Evolutionary conservation across 2,113 vertebrate species (phyloP), one percentile per base, ranked within the genome.

Genomic region (Geothlypis trichas): DNA sequence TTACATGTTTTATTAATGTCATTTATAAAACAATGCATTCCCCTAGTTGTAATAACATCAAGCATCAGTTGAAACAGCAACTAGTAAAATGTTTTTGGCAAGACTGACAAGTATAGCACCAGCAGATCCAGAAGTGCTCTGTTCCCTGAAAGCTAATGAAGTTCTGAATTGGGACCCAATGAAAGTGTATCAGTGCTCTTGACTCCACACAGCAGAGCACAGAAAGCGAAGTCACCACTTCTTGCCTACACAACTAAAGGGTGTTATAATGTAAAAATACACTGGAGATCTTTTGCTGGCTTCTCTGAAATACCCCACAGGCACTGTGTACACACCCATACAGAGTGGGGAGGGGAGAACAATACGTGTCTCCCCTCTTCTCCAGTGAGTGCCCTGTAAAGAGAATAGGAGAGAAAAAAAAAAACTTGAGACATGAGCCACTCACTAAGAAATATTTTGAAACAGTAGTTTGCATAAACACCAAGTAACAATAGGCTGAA

Each of bases 31-130:
- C 82, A 96, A 62, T 24, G 22, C 14, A 2, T 59, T 95, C 93
- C 90, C 95, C 47, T 61, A 91, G 44, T 74, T 72, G 47, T 49
- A 95, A n/a, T 94, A 94, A 91, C 27, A 88, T 15, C 79, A 93
- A 92, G 79, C 89, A 93, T 67, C 68, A 37, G 84, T 89, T 95
- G 94, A 90, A 96, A 84, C 33, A 89, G 87, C 57, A 92, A 92
- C 80, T 59, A 93, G 28, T 96, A 92, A 95, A 97, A 89, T 7
- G 31, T 26, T 91, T 81, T 87, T 96, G 95, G 95, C 89, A 93
- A 52, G 73, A 71, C 33, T 63, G 47, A 42, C 35, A 80, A 87
- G 46, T 75, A 49, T 88, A 95, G 91, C 95, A 95, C 95, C 63
- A 63, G 23, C 24, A 65, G 51, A 83, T 51, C 28, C 80, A 85